A percentile compares a stretch with the other conserved stretches of the same genome.
These are phyloP conservation scores for Tinea semifulvella DNA, from an alignment of 2,888 invertebrate genomes.

Conservation along the genomic window DNA sequence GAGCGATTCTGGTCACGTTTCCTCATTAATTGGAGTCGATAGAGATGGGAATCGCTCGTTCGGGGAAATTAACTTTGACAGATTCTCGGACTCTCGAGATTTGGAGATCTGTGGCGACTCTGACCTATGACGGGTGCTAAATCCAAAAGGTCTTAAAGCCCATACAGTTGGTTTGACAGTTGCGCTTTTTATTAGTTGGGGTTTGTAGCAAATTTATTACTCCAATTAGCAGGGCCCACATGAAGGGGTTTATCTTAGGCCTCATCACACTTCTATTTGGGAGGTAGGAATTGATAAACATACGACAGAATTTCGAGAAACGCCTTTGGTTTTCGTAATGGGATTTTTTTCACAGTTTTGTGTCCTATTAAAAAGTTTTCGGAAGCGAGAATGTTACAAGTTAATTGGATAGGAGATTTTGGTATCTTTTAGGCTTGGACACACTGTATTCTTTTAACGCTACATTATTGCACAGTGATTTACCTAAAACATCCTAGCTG, in stretches of 20 bases:
- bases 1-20: conserved; percentile 35
- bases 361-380: conserved; percentile 34
- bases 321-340: conserved; percentile 26
- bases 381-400: conserved; percentile 63
- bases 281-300: conserved; percentile 60
- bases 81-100: conserved; percentile 29
- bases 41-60: conserved; percentile 39
- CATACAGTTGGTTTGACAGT: not conserved
- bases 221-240: conserved; percentile 61
- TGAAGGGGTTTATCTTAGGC: conserved; percentile 51
- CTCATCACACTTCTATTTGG: conserved; percentile 59
- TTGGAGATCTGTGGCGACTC: conserved; percentile 8
- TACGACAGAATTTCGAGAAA: conserved; percentile 50
- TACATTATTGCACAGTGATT: no score
- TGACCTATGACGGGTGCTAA: not conserved
- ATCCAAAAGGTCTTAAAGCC: not conserved
- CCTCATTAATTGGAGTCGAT: conserved; percentile 36
- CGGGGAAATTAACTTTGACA: conserved; percentile 32
- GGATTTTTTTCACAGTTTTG: conserved; percentile 7
- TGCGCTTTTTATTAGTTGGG: not conserved
- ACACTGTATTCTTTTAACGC: no score
- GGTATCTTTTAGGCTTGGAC: no score
- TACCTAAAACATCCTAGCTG: no score
- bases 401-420: conserved; percentile 61
- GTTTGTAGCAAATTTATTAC: conserved; percentile 47